Percentiles rank a stretch among this genome's conserved stretches.
These are phyloP conservation scores for Oryzias dopingdopingensis DNA, from an alignment of 2,797 vertebrate species.

Conservation along the genomic window DNA sequence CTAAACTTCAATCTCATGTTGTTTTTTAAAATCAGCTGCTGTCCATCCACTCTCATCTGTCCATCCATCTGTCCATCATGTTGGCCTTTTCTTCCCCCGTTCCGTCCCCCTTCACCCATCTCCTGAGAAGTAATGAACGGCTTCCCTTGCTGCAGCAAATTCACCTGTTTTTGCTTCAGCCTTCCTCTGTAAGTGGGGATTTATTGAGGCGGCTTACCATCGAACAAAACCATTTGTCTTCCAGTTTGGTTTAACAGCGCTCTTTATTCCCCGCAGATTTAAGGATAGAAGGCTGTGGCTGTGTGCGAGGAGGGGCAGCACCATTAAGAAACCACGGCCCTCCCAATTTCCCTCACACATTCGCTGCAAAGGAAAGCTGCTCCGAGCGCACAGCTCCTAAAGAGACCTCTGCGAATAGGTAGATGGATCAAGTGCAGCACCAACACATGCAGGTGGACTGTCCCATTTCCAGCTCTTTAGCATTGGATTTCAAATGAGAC, in stretches of 20 bases:
- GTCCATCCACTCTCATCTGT: conserved; percentile 3
- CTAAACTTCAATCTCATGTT: not conserved
- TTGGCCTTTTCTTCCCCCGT: conserved; percentile 29
- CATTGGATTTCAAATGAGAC: conserved; percentile 55
- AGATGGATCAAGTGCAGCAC: conserved; percentile 62
- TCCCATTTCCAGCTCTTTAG: conserved; percentile 62
- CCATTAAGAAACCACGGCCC: conserved; percentile 62
- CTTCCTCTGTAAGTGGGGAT: conserved; percentile 73
- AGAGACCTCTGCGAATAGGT: conserved; percentile 71
- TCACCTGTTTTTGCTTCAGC: conserved; percentile 74
- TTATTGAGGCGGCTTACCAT: conserved; percentile 74
- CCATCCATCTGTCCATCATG: conserved; percentile 50
- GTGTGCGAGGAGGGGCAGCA: conserved; percentile 36
- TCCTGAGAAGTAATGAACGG: conserved; percentile 65
- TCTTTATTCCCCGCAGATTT: conserved; percentile 77
- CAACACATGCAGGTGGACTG: conserved; percentile 56
- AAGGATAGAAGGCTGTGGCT: conserved; percentile 57
- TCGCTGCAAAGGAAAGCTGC: conserved; percentile 67
- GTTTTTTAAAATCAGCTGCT: not conserved
- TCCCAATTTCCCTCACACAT: conserved; percentile 70
- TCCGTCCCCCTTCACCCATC: conserved; percentile 17
- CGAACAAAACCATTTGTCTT: conserved; percentile 80
- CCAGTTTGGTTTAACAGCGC: conserved; percentile 77
- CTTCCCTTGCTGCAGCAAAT: conserved; percentile 57
- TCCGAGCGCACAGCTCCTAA: conserved; percentile 62